Base-by-base conservation (phyloP, 2,113 vertebrate genomes). In the Megatriorchis doriae region DNA sequence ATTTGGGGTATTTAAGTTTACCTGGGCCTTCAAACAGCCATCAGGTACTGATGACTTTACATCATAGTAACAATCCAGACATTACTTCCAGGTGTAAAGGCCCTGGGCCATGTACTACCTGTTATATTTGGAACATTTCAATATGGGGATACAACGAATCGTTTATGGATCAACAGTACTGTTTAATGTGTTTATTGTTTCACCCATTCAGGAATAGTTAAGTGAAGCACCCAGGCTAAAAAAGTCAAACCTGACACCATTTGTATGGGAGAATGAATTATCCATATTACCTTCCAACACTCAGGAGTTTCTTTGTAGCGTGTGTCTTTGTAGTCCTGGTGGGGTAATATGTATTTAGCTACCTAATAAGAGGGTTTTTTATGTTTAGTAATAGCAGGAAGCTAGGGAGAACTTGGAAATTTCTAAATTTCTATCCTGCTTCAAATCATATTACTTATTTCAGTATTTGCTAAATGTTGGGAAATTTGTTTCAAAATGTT, bases 131-230 rank as follows among this genome's bases (percentile, higher is more conserved):
- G 10, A 86, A 63, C 3, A 80, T 31, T 79, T 66, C 53, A 81
- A 36, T 58, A 40, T 9, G 7, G 32, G 5, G 7, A 22, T 48
- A n/a, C 4, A n/a, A 13, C 16, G 3, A 36, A 19, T n/a, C 0
- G 58, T 56, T 82, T 59, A 27, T 74, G 66, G 26, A n/a, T 50
- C 66, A 88, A 40, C 13, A 34, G 4, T 59, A 9, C 7, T 31
- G 12, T 9, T 67, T 59, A 40, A 22, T 1, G 1, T 25, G 14
- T 34, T 58, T 62, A 8, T 34, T 86, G 42, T 70, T 66, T 66
- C 9, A 56, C 9, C 7, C 7, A 23, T 63, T 36, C 8, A 42
- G 50, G n/a, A 67, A 40, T 8, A 71, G 3, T 43, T 70, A 17
- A 50, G 17, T n/a, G 15, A 71, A 66, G 4, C 2, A 32, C 13